Evolutionary conservation across 2,888 invertebrate genomes (phyloP), one percentile per base, ranked within the genome.

Genomic region (Noctua comes): DNA sequence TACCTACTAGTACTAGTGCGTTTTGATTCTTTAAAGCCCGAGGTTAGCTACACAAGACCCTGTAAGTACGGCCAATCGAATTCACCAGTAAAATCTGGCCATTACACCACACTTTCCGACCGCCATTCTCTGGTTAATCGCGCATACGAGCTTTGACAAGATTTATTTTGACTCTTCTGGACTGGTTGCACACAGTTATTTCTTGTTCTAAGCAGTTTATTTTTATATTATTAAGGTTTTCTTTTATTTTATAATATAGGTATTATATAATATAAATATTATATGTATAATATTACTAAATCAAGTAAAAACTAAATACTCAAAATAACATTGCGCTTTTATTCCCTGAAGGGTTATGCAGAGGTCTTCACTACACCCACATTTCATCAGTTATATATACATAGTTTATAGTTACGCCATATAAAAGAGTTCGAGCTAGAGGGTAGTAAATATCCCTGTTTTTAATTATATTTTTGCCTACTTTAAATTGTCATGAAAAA

Each of bases 61-160:
- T 70, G 66, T 78, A 69, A 83, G 81, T 77, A 80, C 77, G 79
- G 73, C 76, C 80, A 86, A 87, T 88, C 76, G 84, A 88, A 85
- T 88, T 85, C 77, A 73, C 82, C 78, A 82, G 88, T 88, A 85
- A 88, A 88, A 88, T 87, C 57, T 80, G 78, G 46, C 75, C 76
- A 85, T 87, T 87, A 82, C 77, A 71, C 74, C 79, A 76, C 79
- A 81, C 79, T 79, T 73, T 78, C 77, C 78, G 71, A 72, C 68
- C 71, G 31, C 65, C 78, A 68, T 83, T 82, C 74, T 66, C 59
- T 86, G 87, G 71, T 87, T 80, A 86, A 87, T 88, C 80, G 87
- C 73, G 77, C 77, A 80, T 79, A 82, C 43, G 73, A 76, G 73
- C 79, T 73, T 83, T 78, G 72, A 76, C 78, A 72, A 78, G 48